phyloP scores from a whole-genome alignment of 2,797 vertebrate genomes.

The Lacerta agilis region DNA sequence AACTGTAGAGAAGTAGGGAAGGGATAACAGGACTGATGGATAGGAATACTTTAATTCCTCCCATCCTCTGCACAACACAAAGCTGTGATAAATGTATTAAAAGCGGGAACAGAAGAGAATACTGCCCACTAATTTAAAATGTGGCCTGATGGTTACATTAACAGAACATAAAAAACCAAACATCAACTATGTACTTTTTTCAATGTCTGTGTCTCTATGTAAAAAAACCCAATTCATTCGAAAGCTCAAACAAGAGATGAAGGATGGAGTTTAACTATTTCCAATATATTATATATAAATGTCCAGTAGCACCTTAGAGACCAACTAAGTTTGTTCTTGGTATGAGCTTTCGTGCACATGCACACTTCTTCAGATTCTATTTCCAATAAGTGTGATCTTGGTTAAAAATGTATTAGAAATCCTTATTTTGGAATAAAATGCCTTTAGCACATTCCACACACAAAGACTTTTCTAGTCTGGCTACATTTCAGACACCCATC shows the following conservation, averaged over 20 bases:
- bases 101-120: not conserved
- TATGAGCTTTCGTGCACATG: too few species aligned
- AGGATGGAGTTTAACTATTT: not conserved
- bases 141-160: not conserved
- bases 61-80: not conserved
- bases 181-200: not conserved
- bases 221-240: conserved; percentile 4
- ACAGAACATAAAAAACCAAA: not conserved
- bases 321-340: too few species aligned
- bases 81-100: not conserved
- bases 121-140: not conserved
- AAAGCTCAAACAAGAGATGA: not conserved
- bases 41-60: not conserved
- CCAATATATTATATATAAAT: not conserved
- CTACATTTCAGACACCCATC: conserved; percentile 10
- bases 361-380: not conserved
- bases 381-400: not conserved
- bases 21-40: not conserved
- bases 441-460: conserved; percentile 4
- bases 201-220: not conserved
- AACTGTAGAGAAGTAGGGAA: not conserved
- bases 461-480: conserved; percentile 19
- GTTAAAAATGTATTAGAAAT: conserved; percentile 7
- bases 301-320: too few species aligned
- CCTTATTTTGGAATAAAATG: not conserved